Base-by-base conservation (phyloP, 1,140 invertebrate genomes). In the Elysia chlorotica region DNA sequence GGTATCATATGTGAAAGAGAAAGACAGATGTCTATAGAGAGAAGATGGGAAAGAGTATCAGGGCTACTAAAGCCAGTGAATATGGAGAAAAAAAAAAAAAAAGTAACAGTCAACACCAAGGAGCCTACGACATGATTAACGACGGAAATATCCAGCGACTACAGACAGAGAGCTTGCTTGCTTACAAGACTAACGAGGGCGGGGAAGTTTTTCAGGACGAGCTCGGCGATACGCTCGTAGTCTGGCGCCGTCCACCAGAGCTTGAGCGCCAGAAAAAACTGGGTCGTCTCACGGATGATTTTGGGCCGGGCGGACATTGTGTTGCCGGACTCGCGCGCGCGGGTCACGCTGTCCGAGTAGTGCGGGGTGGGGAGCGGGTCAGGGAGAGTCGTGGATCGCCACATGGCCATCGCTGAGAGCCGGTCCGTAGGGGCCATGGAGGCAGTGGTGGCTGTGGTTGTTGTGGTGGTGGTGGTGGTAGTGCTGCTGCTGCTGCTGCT, bases 271-370 rank as follows among this genome's bases (percentile, higher is more conserved):
- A 77, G 71, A 65, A 77, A 77, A 54, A 62, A 77, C 62, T 77
- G 72, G 25, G 72, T 74, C 23, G 75, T 77, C 56, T 77, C 75
- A 37, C 75, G 61, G 72, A 77, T 77, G 75, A 77, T 74, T 36
- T 73, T 67, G 28, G 72, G 75, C n/a, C 75, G 73, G 19, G 74
- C 74, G 3, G 74, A 76, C 65, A 71, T 71, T 10, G 74, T 76
- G 71, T 76, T 76, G 41, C 74, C 74, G 6, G 70, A 69, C 48
- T 76, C 74, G 1, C 74, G 30, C 19, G 74, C 74, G 25, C 74
- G 56, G 62, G 73, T 61, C 53, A 76, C 74, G 35, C 66, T 73
- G 48, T 73, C 56, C 17, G 74, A 76, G 61, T 69, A 76, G n/a
- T 70, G 74, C 30, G 74, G 74, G 38, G 59, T 65, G 31, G 74